Evolutionary conservation across 2,888 invertebrate genomes (phyloP).

Genomic region (Morpho helenor): DNA sequence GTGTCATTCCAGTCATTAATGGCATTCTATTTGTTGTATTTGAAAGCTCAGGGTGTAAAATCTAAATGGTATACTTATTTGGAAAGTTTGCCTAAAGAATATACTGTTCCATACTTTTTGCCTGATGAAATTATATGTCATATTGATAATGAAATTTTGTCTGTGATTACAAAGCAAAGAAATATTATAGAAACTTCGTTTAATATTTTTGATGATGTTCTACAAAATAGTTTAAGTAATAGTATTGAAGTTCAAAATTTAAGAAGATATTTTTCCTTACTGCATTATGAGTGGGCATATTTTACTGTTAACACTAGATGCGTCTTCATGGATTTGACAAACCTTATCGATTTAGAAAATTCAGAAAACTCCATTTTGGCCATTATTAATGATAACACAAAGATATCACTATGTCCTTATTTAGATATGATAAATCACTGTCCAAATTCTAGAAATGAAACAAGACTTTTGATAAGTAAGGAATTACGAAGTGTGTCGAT

Average conservation of each 20-base stretch:
- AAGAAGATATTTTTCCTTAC: conserved; percentile 65
- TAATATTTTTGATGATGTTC: conserved; percentile 64
- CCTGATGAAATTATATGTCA: conserved; percentile 70
- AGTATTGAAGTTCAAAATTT: conserved; percentile 59
- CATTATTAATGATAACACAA: conserved; percentile 78
- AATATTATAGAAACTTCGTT: conserved; percentile 64
- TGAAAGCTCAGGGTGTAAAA: conserved; percentile 75
- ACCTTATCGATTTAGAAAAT: conserved; percentile 62
- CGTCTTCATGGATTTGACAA: conserved; percentile 83
- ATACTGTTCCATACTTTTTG: conserved; percentile 85
- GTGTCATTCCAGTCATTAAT: conserved; percentile 85
- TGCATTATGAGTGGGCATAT: conserved; percentile 88
- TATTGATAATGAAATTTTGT: conserved; percentile 78
- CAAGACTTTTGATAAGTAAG: conserved; percentile 55
- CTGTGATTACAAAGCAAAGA: conserved; percentile 73
- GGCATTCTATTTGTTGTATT: conserved; percentile 85
- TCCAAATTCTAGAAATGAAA: conserved; percentile 77
- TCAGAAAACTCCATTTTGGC: conserved; percentile 54
- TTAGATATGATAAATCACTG: conserved; percentile 95
- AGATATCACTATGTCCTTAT: conserved; percentile 90
- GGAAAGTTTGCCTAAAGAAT: conserved; percentile 82
- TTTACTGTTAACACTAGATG: conserved; percentile 92
- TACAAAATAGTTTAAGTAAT: conserved; percentile 49
- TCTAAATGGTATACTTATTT: conserved; percentile 84
- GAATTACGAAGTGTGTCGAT: conserved; percentile 49